Evolutionary conservation across 2,888 invertebrate genomes (phyloP).

Genomic region (Neria commutata): DNA sequence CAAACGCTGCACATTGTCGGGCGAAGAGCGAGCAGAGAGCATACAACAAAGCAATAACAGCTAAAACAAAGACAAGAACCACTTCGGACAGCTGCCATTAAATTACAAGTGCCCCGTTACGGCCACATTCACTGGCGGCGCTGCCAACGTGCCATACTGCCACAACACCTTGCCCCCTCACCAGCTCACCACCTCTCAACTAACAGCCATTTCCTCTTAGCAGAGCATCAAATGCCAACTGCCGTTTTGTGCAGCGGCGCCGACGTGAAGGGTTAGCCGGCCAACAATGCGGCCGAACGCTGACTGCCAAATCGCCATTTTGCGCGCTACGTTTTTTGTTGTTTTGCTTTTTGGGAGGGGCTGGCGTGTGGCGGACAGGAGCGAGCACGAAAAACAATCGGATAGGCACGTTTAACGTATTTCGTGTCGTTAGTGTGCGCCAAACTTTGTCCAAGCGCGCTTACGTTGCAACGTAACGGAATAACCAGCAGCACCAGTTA

Average conservation of each 20-base stretch:
- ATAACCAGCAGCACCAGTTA: background rate
- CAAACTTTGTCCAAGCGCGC: background rate
- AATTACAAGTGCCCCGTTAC: conserved; percentile 29
- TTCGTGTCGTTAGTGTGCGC: background rate
- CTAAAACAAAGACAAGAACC: conserved; percentile 20
- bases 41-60: too few species aligned
- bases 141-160: background rate
- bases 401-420: conserved; percentile 1
- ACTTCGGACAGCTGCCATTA: conserved; percentile 30
- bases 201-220: background rate
- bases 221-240: background rate
- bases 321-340: background rate
- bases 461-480: background rate
- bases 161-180: background rate
- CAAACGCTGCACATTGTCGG: background rate
- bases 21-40: too few species aligned
- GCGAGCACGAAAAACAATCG: background rate
- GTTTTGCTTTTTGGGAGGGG: too few species aligned
- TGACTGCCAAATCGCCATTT: background rate
- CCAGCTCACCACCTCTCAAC: background rate
- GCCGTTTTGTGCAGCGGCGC: too few species aligned
- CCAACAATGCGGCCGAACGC: background rate
- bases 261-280: too few species aligned
- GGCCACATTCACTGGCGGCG: background rate
- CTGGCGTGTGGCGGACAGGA: too few species aligned